Percentiles rank a stretch among this genome's conserved stretches.
Evolutionary conservation across 2,113 vertebrate species (phyloP).

Genomic region (Oenanthe oenanthe): DNA sequence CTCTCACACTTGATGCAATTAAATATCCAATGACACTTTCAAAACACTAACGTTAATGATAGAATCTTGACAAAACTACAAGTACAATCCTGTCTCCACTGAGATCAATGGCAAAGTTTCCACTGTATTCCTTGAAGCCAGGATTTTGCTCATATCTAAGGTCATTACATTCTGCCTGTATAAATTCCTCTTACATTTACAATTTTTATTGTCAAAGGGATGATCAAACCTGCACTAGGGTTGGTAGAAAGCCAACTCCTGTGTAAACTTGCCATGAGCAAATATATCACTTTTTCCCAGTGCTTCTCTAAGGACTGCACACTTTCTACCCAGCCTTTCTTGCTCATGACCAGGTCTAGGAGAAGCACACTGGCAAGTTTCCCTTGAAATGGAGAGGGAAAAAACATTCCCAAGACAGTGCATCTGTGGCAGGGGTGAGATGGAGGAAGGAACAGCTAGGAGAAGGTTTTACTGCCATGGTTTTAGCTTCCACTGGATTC

Average conservation of each 20-base stretch:
- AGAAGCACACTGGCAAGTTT: background rate
- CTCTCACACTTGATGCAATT: background rate
- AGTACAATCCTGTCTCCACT: background rate
- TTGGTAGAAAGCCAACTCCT: background rate
- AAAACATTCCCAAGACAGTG: background rate
- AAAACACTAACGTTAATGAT: background rate
- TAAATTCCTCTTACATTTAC: background rate
- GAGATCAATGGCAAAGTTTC: background rate
- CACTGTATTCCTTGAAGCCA: background rate
- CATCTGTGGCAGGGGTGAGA: rapidly evolving
- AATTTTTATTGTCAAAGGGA: background rate
- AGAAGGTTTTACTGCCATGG: background rate
- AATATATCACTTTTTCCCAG: background rate
- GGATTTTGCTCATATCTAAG: background rate
- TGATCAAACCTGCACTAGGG: background rate
- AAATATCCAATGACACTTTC: background rate
- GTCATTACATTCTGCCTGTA: background rate
- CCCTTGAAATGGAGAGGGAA: background rate
- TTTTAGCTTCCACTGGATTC: background rate
- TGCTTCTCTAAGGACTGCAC: background rate
- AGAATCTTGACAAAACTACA: background rate
- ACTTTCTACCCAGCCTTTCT: background rate
- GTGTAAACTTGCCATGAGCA: background rate
- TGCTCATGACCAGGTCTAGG: background rate
- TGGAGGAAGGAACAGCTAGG: background rate